phyloP scores from a whole-genome alignment of 1,140 invertebrate genomes.

The Drosophila nebulosa region DNA sequence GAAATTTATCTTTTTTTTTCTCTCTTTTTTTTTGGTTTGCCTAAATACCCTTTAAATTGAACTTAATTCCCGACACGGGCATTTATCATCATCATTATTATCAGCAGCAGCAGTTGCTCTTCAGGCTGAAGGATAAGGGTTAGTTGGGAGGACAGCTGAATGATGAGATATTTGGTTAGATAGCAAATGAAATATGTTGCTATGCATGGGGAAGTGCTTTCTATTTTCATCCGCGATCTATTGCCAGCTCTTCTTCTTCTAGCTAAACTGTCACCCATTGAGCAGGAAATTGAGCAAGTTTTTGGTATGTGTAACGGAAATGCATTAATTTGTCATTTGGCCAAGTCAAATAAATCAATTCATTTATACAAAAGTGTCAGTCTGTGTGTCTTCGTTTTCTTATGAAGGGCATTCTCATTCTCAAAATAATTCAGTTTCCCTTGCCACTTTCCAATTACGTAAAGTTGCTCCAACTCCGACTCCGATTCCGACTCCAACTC shows the following conservation, averaged over 20 bases:
- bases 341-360: slow-evolving; percentile 66
- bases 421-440: not conserved
- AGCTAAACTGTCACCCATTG: slow-evolving; percentile 14
- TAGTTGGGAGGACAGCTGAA: slow-evolving; percentile 11
- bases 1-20: slow-evolving; percentile 46
- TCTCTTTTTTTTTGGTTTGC: slow-evolving; percentile 10
- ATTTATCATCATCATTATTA: slow-evolving; percentile 63
- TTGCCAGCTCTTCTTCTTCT: too few relatives aligned
- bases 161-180: slow-evolving; percentile 13
- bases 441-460: slow-evolving; percentile 71
- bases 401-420: slow-evolving; percentile 8
- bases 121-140: slow-evolving; percentile 18
- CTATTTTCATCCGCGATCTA: slow-evolving; percentile 25
- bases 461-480: slow-evolving; percentile 15
- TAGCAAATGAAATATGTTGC: not conserved
- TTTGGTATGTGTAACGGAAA: slow-evolving; percentile 36
- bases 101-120: slow-evolving; percentile 5
- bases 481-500: not conserved
- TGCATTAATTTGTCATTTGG: slow-evolving; percentile 70
- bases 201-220: not conserved
- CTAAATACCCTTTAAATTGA: slow-evolving; percentile 65
- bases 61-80: slow-evolving; percentile 45
- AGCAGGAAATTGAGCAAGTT: slow-evolving; percentile 45
- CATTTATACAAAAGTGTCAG: slow-evolving; percentile 27
- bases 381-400: not conserved